Percentiles rank a stretch among this genome's conserved stretches.
Conservation (phyloP, 2,888 invertebrate genomes). For the Cyclophora albipunctata region DNA sequence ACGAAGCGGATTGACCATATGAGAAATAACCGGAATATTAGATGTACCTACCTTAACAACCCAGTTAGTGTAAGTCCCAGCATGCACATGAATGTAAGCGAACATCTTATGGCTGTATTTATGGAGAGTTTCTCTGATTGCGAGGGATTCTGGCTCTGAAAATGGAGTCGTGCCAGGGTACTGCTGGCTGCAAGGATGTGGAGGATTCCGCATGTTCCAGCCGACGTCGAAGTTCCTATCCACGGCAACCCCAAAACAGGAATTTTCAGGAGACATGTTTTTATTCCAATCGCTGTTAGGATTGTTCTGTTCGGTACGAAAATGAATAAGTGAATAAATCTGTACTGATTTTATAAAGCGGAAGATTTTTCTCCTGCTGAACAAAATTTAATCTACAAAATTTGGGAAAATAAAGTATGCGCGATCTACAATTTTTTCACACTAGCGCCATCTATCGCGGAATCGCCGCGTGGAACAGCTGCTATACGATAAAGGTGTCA, state of each 20-base stretch:
- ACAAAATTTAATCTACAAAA: too few species aligned
- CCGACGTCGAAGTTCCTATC: constrained; percentile 60
- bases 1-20: background rate
- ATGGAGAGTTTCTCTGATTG: constrained; percentile 46
- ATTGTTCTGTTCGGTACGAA: background rate
- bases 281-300: constrained; percentile 27
- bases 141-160: constrained; percentile 50
- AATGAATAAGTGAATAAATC: too few species aligned
- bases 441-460: too few species aligned
- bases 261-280: constrained; percentile 47
- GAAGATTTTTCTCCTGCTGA: too few species aligned
- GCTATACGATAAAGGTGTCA: too few species aligned
- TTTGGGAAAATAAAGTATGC: too few species aligned
- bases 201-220: constrained; percentile 31
- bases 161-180: constrained; percentile 50
- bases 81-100: constrained; percentile 53
- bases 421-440: too few species aligned
- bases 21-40: background rate
- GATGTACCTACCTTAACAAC: constrained; percentile 35
- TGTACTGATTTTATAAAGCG: too few species aligned
- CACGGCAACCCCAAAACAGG: constrained; percentile 48
- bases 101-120: constrained; percentile 49
- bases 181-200: constrained; percentile 43
- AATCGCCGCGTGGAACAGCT: too few species aligned
- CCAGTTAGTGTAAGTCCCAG: constrained; percentile 25